Percentiles rank a stretch among this genome's conserved stretches.
Evolutionary conservation across 2,113 vertebrate genomes (phyloP).

Genomic region (Macheiramphus alcinus): DNA sequence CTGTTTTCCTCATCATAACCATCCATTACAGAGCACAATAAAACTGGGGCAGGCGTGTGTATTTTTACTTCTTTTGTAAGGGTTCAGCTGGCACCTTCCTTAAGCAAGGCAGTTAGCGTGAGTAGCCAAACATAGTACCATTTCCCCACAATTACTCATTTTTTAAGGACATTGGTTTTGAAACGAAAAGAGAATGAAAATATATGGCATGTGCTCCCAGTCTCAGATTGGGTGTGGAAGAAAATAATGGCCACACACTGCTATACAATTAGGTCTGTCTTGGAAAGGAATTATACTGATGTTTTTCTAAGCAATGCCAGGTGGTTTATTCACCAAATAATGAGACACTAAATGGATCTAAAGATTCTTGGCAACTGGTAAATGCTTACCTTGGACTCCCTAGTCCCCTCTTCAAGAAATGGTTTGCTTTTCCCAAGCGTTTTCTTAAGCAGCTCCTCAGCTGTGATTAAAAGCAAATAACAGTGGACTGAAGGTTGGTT

Average conservation of each 20-base stretch:
- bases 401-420: not conserved
- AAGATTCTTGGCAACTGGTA: not conserved
- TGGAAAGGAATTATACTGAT: not conserved
- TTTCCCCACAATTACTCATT: not conserved
- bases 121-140: not conserved
- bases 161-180: not conserved
- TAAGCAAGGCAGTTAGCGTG: not conserved
- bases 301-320: conserved; percentile 12
- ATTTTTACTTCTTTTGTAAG: conserved; percentile 12
- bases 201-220: not conserved
- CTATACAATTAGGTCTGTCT: not conserved
- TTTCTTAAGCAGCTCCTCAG: conserved; percentile 31
- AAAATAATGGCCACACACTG: not conserved
- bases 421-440: conserved; percentile 30
- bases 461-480: conserved; percentile 28
- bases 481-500: not conserved
- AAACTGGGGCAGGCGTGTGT: not conserved
- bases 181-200: not conserved
- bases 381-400: conserved; percentile 24
- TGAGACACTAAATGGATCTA: conserved; percentile 41
- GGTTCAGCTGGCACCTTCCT: not conserved
- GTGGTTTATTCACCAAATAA: conserved; percentile 36
- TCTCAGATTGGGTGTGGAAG: not conserved
- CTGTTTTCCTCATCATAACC: not conserved
- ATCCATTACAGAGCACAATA: not conserved